phyloP scores from a whole-genome alignment of 2,113 vertebrate species.

The Thalassoma bifasciatum region DNA sequence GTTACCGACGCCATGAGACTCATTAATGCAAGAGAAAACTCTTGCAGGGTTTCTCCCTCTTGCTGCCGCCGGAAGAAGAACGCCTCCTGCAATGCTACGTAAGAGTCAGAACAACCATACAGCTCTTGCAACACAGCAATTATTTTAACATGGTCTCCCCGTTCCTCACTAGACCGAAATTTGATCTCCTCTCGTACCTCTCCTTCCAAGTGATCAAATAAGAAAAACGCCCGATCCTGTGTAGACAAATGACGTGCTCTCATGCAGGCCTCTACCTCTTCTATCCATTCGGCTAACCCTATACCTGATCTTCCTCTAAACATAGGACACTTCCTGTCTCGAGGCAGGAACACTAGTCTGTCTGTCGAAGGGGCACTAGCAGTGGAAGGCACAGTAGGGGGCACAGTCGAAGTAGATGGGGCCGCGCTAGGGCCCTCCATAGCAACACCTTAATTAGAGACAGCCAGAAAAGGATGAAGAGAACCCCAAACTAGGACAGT shows the following conservation, averaged over 20 bases:
- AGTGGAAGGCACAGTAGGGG: not conserved
- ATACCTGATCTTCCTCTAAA: not conserved
- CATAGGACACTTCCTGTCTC: not conserved
- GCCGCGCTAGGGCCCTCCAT: no score
- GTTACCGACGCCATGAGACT: not conserved
- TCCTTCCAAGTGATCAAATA: conserved; percentile 15
- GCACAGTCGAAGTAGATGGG: no score
- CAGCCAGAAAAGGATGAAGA: no score
- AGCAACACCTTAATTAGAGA: no score
- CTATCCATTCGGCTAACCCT: not conserved
- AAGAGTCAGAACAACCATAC: not conserved
- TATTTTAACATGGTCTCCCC: not conserved
- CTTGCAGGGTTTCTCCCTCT: conserved; percentile 5
- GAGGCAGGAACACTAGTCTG: not conserved
- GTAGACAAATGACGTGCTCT: not conserved
- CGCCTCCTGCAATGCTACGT: conserved; percentile 1
- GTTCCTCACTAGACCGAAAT: not conserved
- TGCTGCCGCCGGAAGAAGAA: conserved; percentile 1
- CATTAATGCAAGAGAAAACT: not conserved
- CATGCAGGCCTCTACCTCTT: conserved; percentile 2
- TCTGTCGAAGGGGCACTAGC: not conserved
- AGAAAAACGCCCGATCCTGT: not conserved
- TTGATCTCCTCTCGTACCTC: not conserved
- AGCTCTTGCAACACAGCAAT: not conserved
- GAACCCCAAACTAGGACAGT: no score